phyloP scores from a whole-genome alignment of 2,113 vertebrate genomes.

The Theropithecus gelada region DNA sequence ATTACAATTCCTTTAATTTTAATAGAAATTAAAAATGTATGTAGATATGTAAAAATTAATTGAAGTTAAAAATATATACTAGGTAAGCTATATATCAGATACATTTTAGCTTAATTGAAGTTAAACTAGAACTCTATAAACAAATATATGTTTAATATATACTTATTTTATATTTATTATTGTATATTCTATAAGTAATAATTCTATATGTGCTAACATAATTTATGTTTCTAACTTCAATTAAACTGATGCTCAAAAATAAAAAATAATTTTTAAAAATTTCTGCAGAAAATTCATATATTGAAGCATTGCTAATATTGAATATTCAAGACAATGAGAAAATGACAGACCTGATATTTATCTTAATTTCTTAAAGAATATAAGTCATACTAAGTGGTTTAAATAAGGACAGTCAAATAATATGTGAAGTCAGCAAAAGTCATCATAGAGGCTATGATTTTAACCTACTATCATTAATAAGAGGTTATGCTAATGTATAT shows the following conservation, averaged over 20 bases:
- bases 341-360: not conserved
- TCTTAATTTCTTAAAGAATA: not conserved
- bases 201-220: not conserved
- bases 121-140: not conserved
- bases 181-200: not conserved
- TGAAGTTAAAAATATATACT: not conserved
- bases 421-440: not conserved
- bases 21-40: not conserved
- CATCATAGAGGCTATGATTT: not conserved
- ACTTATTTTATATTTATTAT: not conserved
- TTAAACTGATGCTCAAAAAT: not conserved
- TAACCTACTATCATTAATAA: not conserved
- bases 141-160: not conserved
- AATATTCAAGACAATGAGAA: not conserved
- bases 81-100: not conserved
- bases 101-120: not conserved
- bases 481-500: not conserved
- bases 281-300: not conserved
- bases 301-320: not conserved
- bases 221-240: not conserved
- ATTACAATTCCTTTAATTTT: not conserved
- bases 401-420: not conserved
- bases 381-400: not conserved
- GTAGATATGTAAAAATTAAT: not conserved
- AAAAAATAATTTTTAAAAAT: not conserved